Evolutionary conservation across 1,140 invertebrate genomes (phyloP), one percentile per base, ranked within the genome.

Genomic region (Delia radicum): DNA sequence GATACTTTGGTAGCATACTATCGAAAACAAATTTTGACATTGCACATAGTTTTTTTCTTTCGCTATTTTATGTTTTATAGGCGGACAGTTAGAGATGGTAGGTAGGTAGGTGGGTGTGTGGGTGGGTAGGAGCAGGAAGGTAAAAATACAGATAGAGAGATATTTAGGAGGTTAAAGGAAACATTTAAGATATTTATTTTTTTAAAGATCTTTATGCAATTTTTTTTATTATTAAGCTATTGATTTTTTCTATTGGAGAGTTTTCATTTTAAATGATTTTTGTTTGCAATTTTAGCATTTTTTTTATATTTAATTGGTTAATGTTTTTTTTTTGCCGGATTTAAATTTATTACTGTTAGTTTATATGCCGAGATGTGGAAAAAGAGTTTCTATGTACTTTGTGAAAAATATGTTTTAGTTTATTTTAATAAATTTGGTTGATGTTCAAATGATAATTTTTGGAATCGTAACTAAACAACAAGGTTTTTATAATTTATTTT

Each of bases 11-110:
- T 89, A 97, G 92, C 94, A 96, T 96, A 90, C 94, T 96, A 94
- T 96, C 95, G 89, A 96, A 95, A 91, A 95, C 93, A 90, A 96
- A 96, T 92, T 97, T 96, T 93, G 93, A 96, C 95, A 96, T 96
- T 90, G 91, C 92, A 89, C 88, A 89, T 88, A 85, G 76, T 80
- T 85, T 79, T n/a, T n/a, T 73, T 31, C 69, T 27, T 48, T 73
- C 48, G 37, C 24, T 48, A 24, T 73, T n/a, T 13, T 37, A 6
- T 71, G 67, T 63, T 74, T 62, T 63, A 31, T 48, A 55, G 28
- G 18, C 48, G 12, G 48, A 74, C 13, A 63, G 61, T 74, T 74
- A 63, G 8, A 21, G 18, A 21, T 21, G 37, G 37, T 15, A 42
- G 37, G 37, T n/a, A n/a, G n/a, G 37, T 13, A 42, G 37, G n/a